A percentile compares a stretch with the other conserved stretches of the same genome.
These are phyloP conservation scores for Venustaconcha ellipsiformis DNA, from an alignment of 1,140 invertebrate species.

Conservation along the genomic window DNA sequence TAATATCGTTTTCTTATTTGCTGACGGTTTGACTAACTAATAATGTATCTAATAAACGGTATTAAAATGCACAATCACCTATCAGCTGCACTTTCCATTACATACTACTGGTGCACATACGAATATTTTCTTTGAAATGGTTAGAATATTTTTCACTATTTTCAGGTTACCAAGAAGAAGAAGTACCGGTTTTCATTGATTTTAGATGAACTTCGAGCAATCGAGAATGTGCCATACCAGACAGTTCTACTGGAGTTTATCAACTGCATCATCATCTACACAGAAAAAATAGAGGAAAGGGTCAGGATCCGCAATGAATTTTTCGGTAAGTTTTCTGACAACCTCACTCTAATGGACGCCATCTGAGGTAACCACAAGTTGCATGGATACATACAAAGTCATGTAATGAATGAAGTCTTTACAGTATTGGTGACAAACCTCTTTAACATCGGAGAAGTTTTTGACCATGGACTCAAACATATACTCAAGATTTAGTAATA, in stretches of 20 bases:
- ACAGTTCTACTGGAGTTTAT: conserved; percentile 70
- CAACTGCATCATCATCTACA: conserved; percentile 72
- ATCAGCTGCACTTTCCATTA: no score
- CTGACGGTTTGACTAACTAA: no score
- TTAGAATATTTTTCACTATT: conserved; percentile 16
- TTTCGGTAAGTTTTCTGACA: conserved; percentile 65
- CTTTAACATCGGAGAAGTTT: background rate
- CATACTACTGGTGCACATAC: no score
- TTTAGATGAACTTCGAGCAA: conserved; percentile 68
- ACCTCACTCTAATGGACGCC: background rate
- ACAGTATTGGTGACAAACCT: background rate
- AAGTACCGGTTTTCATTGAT: conserved; percentile 70
- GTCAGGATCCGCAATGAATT: conserved; percentile 71
- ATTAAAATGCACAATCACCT: no score
- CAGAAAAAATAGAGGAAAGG: conserved; percentile 65
- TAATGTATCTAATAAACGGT: no score
- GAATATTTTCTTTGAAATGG: no score
- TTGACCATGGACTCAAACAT: background rate
- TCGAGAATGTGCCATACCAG: conserved; percentile 67
- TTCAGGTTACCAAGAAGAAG: conserved; percentile 54
- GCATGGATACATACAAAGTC: background rate
- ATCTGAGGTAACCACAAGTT: background rate
- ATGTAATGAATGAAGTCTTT: conserved; percentile 1
- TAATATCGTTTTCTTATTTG: no score
- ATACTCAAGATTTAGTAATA: background rate